Evolutionary conservation across 2,888 invertebrate species (phyloP), one percentile per base, ranked within the genome.

Genomic region (Leptura quadrifasciata): DNA sequence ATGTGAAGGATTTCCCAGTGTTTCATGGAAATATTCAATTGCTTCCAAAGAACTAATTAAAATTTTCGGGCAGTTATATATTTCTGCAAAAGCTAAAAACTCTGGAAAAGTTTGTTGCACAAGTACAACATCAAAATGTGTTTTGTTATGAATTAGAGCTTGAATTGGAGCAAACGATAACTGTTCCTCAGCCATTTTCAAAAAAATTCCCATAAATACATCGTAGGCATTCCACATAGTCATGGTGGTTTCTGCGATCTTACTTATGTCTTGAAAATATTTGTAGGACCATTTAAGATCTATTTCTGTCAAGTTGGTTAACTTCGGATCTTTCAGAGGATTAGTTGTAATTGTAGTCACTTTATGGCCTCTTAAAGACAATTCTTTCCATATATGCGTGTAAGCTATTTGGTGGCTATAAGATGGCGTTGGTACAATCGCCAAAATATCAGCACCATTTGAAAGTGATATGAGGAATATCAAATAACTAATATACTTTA

Each of bases 261-360:
- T n/a, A 17, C 55, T 68, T 17, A 35, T 12, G 12, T 31, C 17
- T 9, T 8, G 1, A 31, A 57, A 1, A 57, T 31, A 57, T 20
- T 68, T 35, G 10, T 68, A 57, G 3, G 21, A 1, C 17, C 27
- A 68, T 0, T 18, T 57, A 10, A 68, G 15, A 17, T 68, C 68
- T 24, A 68, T 68, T 68, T 68, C 68, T 17, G 68, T 68, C 5
- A 68, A 31, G n/a, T 68, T 68, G 2, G 20, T 17, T 35, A 68
- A 31, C 6, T 8, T 57, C 9, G 68, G 68, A 35, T 68, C 68
- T 5, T 57, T 55, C n/a, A 35, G 2, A 2, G 68, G 68, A 31
- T 68, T 8, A 2, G 68, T 10, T 9, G 57, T 68, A 10, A 68
- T 57, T n/a, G 20, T 12, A 18, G 68, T 68, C 6, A 68, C 68